phyloP scores from a whole-genome alignment of 2,797 vertebrate genomes.

The Chlorospingus flavigularis region DNA sequence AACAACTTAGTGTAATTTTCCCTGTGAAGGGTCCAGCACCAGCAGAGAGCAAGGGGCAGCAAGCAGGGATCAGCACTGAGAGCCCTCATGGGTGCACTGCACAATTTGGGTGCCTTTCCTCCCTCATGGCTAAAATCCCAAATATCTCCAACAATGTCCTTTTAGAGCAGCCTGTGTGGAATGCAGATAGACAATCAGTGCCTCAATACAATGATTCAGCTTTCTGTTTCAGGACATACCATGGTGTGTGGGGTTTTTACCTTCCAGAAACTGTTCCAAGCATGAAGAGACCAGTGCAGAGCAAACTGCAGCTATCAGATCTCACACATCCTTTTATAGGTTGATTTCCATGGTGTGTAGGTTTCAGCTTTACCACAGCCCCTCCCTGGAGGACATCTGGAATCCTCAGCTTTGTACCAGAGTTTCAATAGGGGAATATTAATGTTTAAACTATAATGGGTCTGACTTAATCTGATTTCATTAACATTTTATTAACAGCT shows the following conservation, averaged over 20 bases:
- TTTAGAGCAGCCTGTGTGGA: neutral
- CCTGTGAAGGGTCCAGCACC: neutral
- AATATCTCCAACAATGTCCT: neutral
- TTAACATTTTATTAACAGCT: constrained; percentile 48
- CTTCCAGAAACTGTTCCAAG: neutral
- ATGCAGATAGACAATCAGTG: neutral
- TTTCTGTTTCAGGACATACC: neutral
- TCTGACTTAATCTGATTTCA: constrained; percentile 30
- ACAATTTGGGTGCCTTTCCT: neutral
- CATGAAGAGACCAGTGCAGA: neutral
- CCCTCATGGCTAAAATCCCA: neutral
- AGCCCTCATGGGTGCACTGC: neutral
- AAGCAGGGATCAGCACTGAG: neutral
- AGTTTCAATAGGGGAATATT: constrained; percentile 2
- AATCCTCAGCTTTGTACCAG: neutral
- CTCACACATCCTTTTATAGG: neutral
- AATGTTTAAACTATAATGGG: constrained; percentile 29
- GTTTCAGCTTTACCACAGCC: neutral
- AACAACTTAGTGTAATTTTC: neutral
- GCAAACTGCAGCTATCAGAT: neutral
- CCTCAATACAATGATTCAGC: neutral
- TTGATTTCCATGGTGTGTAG: neutral
- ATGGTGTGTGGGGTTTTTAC: fast-evolving
- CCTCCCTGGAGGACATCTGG: neutral
- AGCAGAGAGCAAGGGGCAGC: neutral